phyloP scores from a whole-genome alignment of 2,797 vertebrate genomes.

The Emydoidea blandingii region DNA sequence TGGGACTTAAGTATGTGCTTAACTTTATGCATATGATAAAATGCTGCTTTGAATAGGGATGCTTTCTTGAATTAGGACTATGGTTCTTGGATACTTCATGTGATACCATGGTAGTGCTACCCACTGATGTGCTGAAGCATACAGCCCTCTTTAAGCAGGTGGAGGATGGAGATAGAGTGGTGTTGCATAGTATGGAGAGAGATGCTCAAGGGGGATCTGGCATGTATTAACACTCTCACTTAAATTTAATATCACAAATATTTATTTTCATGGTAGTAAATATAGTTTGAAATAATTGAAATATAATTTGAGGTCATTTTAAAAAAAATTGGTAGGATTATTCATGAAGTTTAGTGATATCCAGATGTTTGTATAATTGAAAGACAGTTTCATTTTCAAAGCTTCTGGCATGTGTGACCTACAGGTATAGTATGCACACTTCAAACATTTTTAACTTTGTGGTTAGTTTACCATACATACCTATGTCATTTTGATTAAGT shows the following conservation, averaged over 20 bases:
- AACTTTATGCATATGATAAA: accelerated
- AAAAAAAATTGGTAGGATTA: background rate
- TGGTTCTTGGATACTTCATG: background rate
- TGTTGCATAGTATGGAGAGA: background rate
- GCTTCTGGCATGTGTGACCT: background rate
- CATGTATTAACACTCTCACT: background rate
- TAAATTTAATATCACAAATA: background rate
- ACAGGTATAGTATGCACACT: constrained; percentile 30
- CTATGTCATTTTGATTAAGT: constrained; percentile 52
- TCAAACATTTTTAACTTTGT: constrained; percentile 34
- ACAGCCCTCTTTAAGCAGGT: background rate
- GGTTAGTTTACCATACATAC: constrained; percentile 55
- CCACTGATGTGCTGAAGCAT: background rate
- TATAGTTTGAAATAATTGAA: background rate
- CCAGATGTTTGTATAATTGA: background rate
- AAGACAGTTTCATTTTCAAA: constrained; percentile 25
- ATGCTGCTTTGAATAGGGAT: background rate
- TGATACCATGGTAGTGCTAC: background rate
- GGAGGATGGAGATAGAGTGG: background rate
- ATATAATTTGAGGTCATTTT: background rate
- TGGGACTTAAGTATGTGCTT: background rate
- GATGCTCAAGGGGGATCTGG: background rate
- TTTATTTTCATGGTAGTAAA: background rate
- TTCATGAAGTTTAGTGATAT: background rate
- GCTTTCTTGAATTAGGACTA: background rate